Base-by-base conservation (phyloP, 2,888 invertebrate species). In the Pollenia amentaria region DNA sequence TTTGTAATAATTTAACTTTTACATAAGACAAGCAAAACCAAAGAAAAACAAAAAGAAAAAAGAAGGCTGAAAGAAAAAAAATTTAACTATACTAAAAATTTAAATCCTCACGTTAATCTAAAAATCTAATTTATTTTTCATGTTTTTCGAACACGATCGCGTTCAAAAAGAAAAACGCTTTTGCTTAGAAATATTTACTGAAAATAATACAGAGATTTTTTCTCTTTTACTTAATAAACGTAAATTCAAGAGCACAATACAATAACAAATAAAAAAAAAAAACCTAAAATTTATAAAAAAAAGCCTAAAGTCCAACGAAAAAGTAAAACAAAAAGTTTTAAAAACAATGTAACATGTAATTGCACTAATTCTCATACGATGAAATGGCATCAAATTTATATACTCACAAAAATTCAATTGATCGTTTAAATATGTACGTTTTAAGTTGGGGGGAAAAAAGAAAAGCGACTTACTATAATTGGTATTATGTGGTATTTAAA, bases 101-200 rank as follows among this genome's bases (percentile, higher is more conserved):
- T 65, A 84, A 87, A 87, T 85, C 85, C 81, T 82, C 82, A 81
- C 82, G 86, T 84, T 88, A 88, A 88, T 88, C 88, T 86, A 75
- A 81, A 86, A 86, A 88, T 88, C 86, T 88, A 88, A 88, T 88
- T 88, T 88, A 88, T 88, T 88, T 88, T 88, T 86, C 88, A 88
- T 88, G 88, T 88, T 88, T 84, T 69, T 81, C 62, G 62, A 81
- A 87, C 87, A 87, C 87, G 87, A 87, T 87, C 84, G 84, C 78
- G 18, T 64, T 75, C 11, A 78, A 82, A 76, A 60, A 69, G 53
- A 77, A 83, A 85, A 80, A 76, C 64, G 38, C 44, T 69, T 64
- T 70, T 78, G 83, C 83, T 44, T 65, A 69, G 69, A 78, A 73
- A 42, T 67, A 64, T 21, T 46, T 16, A 21, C 78, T 46, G 14